phyloP scores from a whole-genome alignment of 2,113 vertebrate species.

The Phylloscopus trochiloides region DNA sequence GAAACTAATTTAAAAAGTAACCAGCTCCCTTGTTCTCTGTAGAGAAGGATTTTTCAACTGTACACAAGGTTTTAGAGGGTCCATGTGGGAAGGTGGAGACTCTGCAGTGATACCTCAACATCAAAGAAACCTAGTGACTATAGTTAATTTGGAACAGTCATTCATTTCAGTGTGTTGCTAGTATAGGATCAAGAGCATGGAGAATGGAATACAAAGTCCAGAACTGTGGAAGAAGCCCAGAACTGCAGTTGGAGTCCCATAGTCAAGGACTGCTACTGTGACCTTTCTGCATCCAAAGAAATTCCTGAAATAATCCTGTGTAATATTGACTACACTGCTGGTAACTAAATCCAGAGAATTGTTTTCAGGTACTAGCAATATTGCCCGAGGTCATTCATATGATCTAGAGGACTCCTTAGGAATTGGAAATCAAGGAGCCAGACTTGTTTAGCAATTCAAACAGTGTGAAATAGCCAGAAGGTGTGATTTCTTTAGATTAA shows the following conservation, averaged over 20 bases:
- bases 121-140: not conserved
- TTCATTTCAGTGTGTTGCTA: not conserved
- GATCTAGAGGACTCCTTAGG: slow-evolving; percentile 1
- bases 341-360: not conserved
- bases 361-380: slow-evolving; percentile 21
- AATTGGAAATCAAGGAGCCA: slow-evolving; percentile 27
- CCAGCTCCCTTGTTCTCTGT: not conserved
- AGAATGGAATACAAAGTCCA: not conserved
- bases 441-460: slow-evolving; percentile 68
- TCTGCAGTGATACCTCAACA: not conserved
- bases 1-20: not conserved
- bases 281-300: not conserved
- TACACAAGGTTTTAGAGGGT: not conserved
- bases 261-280: not conserved
- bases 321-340: not conserved
- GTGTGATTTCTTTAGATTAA: slow-evolving; percentile 72
- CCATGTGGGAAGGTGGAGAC: not conserved
- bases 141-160: not conserved
- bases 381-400: not conserved
- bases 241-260: not conserved
- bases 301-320: not conserved
- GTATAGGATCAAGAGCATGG: not conserved
- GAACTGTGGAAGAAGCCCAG: not conserved
- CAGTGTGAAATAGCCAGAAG: slow-evolving; percentile 62
- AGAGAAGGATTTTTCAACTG: not conserved